phyloP scores from a whole-genome alignment of 2,113 vertebrate genomes.

The Crotalus helleri region DNA sequence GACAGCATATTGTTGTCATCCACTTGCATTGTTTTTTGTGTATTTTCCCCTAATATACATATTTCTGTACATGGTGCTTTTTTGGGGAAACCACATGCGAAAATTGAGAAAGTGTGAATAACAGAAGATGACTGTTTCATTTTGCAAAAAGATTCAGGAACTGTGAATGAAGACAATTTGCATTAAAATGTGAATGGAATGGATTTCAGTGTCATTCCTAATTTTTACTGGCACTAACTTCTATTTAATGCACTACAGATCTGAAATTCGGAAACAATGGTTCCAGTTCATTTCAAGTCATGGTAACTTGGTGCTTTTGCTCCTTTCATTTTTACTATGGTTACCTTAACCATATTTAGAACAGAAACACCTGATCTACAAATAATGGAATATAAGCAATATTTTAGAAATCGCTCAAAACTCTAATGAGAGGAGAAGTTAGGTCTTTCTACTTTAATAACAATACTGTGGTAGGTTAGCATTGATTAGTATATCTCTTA shows the following conservation, averaged over 20 bases:
- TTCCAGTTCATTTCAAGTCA: background rate
- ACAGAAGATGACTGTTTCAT: background rate
- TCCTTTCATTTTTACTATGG: background rate
- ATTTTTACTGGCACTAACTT: background rate
- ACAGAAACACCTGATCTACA: background rate
- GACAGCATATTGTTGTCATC: background rate
- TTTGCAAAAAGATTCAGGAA: background rate
- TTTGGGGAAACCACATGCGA: background rate
- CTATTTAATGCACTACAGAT: background rate
- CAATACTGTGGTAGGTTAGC: background rate
- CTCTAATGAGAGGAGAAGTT: rapidly evolving
- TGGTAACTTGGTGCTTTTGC: background rate
- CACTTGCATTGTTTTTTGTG: background rate
- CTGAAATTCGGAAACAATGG: background rate
- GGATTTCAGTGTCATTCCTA: background rate
- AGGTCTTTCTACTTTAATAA: background rate
- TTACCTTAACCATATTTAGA: background rate
- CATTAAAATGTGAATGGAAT: background rate
- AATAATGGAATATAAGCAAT: background rate
- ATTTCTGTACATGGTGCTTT: background rate
- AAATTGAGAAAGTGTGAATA: background rate
- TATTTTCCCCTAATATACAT: background rate
- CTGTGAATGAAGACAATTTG: background rate
- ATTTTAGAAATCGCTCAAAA: constrained; percentile 1
- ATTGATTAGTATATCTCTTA: background rate